These are phyloP conservation scores for Silurus asotus DNA, from an alignment of 2,113 vertebrate species.

Conservation along the genomic window DNA sequence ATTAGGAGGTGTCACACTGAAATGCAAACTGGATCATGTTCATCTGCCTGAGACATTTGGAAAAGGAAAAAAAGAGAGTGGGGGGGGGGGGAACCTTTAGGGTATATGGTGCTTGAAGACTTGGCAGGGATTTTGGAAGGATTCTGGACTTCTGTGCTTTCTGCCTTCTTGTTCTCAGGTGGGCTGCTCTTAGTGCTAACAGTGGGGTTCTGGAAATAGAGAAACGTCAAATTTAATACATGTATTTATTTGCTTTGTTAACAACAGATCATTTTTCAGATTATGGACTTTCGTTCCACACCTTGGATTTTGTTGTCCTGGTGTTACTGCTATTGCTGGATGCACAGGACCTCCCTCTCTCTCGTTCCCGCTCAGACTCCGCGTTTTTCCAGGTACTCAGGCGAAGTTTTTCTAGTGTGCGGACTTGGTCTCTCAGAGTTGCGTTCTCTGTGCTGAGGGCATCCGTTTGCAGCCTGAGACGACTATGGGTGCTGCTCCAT, in stretches of 20 bases:
- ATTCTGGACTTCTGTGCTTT: constrained; percentile 49
- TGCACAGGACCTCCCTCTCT: constrained; percentile 43
- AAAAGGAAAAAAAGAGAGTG: not conserved
- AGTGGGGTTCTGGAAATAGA: constrained; percentile 70
- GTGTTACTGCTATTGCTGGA: constrained; percentile 56
- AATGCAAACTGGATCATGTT: not conserved
- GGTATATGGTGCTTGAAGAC: not conserved
- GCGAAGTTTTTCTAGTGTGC: constrained; percentile 84
- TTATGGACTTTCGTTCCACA: not conserved
- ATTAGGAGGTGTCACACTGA: not conserved
- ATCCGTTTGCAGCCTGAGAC: constrained; percentile 86
- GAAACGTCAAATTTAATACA: not conserved
- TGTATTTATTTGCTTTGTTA: not conserved
- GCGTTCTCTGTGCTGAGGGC: constrained; percentile 80
- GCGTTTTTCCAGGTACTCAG: constrained; percentile 83
- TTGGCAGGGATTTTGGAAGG: constrained; percentile 45
- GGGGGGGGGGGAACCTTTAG: not conserved
- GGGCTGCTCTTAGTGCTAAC: constrained; percentile 61
- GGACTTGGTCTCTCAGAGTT: constrained; percentile 83
- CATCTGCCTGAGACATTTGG: not conserved
- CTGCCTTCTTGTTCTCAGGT: constrained; percentile 42
- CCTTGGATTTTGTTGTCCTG: constrained; percentile 40
- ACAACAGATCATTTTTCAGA: not conserved
- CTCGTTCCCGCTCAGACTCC: constrained; percentile 57
- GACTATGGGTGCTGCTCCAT: constrained; percentile 82